Conservation (phyloP, 1,140 invertebrate genomes). For the Eupeodes corollae region DNA sequence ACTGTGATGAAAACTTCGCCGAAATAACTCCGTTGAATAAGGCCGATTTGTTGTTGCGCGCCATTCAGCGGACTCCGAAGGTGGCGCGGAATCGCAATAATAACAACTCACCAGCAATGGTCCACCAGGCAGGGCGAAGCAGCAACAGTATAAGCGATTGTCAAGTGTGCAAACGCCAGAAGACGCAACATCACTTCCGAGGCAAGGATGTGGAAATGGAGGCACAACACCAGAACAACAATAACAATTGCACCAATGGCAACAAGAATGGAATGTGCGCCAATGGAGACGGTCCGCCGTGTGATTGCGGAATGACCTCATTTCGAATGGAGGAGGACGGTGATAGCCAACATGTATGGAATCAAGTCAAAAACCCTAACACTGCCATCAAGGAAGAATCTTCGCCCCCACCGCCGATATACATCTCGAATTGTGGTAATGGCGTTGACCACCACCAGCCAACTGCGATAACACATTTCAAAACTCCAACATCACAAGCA, state of each 20-base stretch:
- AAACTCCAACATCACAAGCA: too few relatives aligned
- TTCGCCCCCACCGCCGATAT: not conserved
- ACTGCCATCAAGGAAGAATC: not conserved
- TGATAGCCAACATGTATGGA: too few relatives aligned
- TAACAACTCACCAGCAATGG: slow-evolving; percentile 2
- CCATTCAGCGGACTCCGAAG: slow-evolving; percentile 36
- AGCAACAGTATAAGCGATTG: slow-evolving; percentile 8
- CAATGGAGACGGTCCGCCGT: too few relatives aligned
- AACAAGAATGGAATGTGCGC: too few relatives aligned
- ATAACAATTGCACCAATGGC: too few relatives aligned
- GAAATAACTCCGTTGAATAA: slow-evolving; percentile 27
- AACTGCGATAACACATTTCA: too few relatives aligned
- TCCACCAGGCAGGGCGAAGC: slow-evolving; percentile 9
- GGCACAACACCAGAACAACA: too few relatives aligned
- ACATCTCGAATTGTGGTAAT: not conserved
- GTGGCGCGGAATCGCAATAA: slow-evolving; percentile 12
- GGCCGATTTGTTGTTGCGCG: slow-evolving; percentile 31
- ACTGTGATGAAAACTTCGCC: slow-evolving; percentile 14
- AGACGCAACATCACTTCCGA: slow-evolving; percentile 29
- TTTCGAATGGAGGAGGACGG: too few relatives aligned
- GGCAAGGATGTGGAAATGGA: not conserved
- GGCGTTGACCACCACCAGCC: too few relatives aligned
- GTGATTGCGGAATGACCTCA: too few relatives aligned
- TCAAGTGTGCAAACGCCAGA: slow-evolving; percentile 34
- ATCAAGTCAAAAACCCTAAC: too few relatives aligned